Conservation (phyloP, 1,140 invertebrate genomes). For the Drosophila nasuta region DNA sequence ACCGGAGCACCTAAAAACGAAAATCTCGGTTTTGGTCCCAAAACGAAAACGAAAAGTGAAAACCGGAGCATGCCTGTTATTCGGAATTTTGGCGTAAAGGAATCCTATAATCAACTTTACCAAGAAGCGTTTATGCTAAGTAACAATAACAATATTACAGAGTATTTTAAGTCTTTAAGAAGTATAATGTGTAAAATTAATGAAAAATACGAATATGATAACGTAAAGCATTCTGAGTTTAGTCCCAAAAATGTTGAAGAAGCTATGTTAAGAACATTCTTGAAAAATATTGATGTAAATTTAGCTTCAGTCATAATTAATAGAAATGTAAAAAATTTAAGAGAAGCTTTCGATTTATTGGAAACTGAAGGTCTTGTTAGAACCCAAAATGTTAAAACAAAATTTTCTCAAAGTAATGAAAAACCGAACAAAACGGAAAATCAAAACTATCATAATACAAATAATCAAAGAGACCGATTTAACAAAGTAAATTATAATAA, state of each 20-base stretch:
- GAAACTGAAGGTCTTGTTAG: conserved; percentile 7
- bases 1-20: too few species aligned
- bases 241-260: conserved; percentile 30
- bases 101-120: conserved; percentile 26
- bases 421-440: conserved; percentile 16
- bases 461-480: conserved; percentile 3
- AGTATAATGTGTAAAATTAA: conserved; percentile 11
- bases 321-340: conserved; percentile 39
- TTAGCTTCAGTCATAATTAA: conserved; percentile 33
- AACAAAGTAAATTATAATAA: conserved; percentile 19
- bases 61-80: background rate
- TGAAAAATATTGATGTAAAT: conserved; percentile 42
- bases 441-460: conserved; percentile 17
- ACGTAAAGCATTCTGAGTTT: conserved; percentile 31
- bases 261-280: conserved; percentile 37
- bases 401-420: conserved; percentile 35
- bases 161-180: conserved; percentile 8
- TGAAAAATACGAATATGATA: conserved; percentile 12
- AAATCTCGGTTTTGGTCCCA: too few species aligned
- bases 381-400: conserved; percentile 24
- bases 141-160: conserved; percentile 3
- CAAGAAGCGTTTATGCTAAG: conserved; percentile 9
- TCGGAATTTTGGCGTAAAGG: conserved; percentile 35
- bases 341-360: conserved; percentile 29
- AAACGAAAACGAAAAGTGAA: too few species aligned